Percentiles rank a stretch among this genome's conserved stretches.
Conservation (phyloP, 2,888 invertebrate genomes). For the Sinopyrophorus schimmeli region DNA sequence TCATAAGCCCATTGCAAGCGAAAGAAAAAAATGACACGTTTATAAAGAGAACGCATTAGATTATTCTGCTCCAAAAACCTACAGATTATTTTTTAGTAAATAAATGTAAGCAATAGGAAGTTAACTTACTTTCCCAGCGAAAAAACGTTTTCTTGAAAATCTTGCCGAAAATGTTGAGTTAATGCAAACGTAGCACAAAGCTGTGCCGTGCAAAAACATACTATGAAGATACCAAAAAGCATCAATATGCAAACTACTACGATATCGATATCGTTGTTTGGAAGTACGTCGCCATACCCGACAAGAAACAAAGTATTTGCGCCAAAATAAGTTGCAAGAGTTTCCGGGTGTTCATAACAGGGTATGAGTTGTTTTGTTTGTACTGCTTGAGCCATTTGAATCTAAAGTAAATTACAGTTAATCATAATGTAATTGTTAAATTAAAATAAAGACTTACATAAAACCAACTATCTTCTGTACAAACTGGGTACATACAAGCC, state of each 20-base stretch:
- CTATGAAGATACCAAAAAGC: constrained; percentile 5
- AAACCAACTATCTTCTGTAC: constrained; percentile 13
- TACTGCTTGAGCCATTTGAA: constrained; percentile 2
- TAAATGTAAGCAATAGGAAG: background rate
- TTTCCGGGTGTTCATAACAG: constrained; percentile 11
- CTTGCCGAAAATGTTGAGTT: constrained; percentile 1
- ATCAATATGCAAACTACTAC: background rate
- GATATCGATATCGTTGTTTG: constrained; percentile 1
- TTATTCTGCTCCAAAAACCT: constrained; percentile 12
- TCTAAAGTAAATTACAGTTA: constrained; percentile 4
- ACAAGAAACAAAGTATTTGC: constrained; percentile 1
- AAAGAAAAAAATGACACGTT: constrained; percentile 13
- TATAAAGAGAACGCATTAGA: constrained; percentile 3
- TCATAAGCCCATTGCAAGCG: constrained; percentile 17
- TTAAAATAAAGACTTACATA: constrained; percentile 3
- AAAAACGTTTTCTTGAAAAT: constrained; percentile 14
- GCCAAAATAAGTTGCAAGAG: constrained; percentile 13
- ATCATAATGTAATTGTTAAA: background rate
- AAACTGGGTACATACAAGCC: constrained; percentile 10
- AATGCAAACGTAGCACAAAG: constrained; percentile 11
- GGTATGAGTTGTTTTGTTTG: background rate
- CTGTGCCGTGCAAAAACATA: constrained; percentile 13
- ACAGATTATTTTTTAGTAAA: background rate
- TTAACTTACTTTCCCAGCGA: constrained; percentile 12
- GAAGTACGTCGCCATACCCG: constrained; percentile 12